Evolutionary conservation across 2,888 invertebrate genomes (phyloP).

Genomic region (Xylocampa areola): DNA sequence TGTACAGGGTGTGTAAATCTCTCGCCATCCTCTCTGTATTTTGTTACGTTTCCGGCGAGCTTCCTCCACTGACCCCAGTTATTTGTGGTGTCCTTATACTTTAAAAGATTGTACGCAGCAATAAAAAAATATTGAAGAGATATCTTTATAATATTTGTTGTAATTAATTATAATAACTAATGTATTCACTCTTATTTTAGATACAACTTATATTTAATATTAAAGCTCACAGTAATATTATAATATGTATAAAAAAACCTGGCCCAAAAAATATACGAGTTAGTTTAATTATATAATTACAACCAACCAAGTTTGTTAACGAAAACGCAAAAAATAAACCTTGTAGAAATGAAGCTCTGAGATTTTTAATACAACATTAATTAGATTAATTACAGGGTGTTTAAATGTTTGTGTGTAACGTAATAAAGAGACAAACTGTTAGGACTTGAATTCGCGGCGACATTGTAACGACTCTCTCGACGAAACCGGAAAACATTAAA

Average conservation of each 20-base stretch:
- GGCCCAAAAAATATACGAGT: slow-evolving; percentile 40
- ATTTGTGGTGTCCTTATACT: slow-evolving; percentile 37
- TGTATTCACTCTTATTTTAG: neutral
- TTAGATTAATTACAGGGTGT: slow-evolving; percentile 64
- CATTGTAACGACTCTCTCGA: slow-evolving; percentile 59
- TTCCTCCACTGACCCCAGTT: slow-evolving; percentile 61
- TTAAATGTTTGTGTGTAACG: slow-evolving; percentile 59
- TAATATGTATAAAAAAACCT: no score
- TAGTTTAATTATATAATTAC: slow-evolving; percentile 52
- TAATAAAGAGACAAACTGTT: slow-evolving; percentile 62
- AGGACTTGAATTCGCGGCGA: slow-evolving; percentile 54
- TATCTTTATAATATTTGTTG: neutral
- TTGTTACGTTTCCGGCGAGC: slow-evolving; percentile 63
- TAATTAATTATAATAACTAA: neutral
- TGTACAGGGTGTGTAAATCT: slow-evolving; percentile 66
- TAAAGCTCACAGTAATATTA: neutral
- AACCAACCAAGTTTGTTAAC: slow-evolving; percentile 38
- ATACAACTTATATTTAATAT: slow-evolving; percentile 11
- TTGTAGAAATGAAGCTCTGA: slow-evolving; percentile 48
- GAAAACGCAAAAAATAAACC: slow-evolving; percentile 31
- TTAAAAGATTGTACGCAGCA: slow-evolving; percentile 21
- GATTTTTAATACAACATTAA: slow-evolving; percentile 62
- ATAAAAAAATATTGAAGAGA: slow-evolving; percentile 4
- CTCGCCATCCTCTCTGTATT: slow-evolving; percentile 60
- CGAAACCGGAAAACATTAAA: slow-evolving; percentile 68